phyloP scores from a whole-genome alignment of 2,113 vertebrate species.

The Gobio gobio region DNA sequence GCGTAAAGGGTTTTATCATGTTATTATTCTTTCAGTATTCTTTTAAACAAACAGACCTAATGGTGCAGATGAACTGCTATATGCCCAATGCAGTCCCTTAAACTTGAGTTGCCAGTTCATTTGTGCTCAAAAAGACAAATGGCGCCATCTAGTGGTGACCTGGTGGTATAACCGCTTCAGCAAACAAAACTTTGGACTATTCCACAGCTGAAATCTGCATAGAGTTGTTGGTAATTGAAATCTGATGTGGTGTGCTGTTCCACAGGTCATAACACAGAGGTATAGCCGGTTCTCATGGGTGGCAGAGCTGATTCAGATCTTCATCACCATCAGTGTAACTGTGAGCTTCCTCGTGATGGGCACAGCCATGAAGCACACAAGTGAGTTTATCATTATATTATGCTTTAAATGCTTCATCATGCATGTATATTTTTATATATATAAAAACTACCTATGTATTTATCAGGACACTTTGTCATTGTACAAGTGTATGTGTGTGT shows the following conservation, averaged over 20 bases:
- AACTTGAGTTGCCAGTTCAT: not conserved
- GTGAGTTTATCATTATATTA: constrained; percentile 55
- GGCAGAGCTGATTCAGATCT: constrained; percentile 74
- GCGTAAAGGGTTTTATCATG: not conserved
- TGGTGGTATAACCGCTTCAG: constrained; percentile 40
- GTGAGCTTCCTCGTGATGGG: constrained; percentile 78
- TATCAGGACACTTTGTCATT: too few relatives aligned
- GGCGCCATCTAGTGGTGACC: constrained; percentile 60
- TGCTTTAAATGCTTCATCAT: not conserved
- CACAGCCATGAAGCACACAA: constrained; percentile 75
- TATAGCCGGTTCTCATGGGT: constrained; percentile 71
- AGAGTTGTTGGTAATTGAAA: not conserved
- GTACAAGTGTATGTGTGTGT: too few relatives aligned
- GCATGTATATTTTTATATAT: not conserved
- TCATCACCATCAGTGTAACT: constrained; percentile 74
- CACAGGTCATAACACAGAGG: constrained; percentile 71
- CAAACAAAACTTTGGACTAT: not conserved
- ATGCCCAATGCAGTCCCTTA: not conserved
- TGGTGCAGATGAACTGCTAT: not conserved
- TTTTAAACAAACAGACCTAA: not conserved
- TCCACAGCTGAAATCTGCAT: not conserved
- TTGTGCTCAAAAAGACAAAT: constrained; percentile 46
- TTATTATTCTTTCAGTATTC: not conserved
- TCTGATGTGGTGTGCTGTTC: constrained; percentile 33
- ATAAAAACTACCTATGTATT: too few relatives aligned